These are phyloP conservation scores for Disparrhopalites patrizii DNA, from an alignment of 2,888 invertebrate species.

Conservation along the genomic window DNA sequence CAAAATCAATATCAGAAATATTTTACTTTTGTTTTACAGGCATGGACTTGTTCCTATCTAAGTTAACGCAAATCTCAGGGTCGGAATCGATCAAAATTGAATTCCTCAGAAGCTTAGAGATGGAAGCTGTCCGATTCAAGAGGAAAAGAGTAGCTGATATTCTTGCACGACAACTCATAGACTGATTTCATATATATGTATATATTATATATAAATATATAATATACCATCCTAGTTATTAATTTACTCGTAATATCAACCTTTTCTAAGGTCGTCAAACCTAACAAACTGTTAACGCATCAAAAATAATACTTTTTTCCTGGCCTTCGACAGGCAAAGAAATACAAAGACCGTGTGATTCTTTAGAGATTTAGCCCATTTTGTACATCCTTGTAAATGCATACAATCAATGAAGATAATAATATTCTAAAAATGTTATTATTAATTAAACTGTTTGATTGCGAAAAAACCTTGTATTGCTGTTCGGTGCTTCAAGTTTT, in stretches of 20 bases:
- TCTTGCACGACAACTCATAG: slow-evolving; percentile 57
- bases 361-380: slow-evolving; percentile 2
- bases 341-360: slow-evolving; percentile 7
- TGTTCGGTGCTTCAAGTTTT: no score
- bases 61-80: slow-evolving; percentile 42
- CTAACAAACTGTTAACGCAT: no score
- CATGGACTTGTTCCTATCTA: slow-evolving; percentile 40
- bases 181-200: background rate
- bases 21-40: slow-evolving; percentile 40
- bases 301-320: no score
- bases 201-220: background rate
- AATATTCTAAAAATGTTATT: no score
- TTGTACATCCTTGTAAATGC: no score
- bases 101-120: slow-evolving; percentile 44
- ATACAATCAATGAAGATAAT: no score
- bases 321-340: background rate
- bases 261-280: no score
- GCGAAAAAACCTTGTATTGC: no score
- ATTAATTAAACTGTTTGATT: no score
- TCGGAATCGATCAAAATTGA: slow-evolving; percentile 42
- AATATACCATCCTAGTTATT: background rate
- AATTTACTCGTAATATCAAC: background rate
- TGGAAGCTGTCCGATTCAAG: slow-evolving; percentile 72
- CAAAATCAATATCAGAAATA: no score
- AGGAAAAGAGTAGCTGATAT: slow-evolving; percentile 65